Percentiles rank a stretch among this genome's conserved stretches.
These are phyloP conservation scores for Pristionchus exspectatus DNA, from an alignment of 2,888 invertebrate species.

Conservation along the genomic window DNA sequence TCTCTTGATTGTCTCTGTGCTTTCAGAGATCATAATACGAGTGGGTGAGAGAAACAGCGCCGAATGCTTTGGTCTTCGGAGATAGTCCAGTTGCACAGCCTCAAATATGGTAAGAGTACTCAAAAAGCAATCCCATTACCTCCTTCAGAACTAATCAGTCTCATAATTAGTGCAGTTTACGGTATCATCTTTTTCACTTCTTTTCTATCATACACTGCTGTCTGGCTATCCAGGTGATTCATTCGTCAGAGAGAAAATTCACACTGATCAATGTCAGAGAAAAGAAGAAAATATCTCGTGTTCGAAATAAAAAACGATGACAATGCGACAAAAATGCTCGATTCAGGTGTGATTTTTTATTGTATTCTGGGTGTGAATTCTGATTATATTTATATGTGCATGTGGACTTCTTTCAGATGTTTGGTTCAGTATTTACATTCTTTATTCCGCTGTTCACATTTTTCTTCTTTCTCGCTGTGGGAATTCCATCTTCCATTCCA, in stretches of 20 bases:
- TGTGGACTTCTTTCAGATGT: neutral
- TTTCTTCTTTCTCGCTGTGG: neutral
- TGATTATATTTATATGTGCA: too few relatives aligned
- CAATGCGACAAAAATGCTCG: neutral
- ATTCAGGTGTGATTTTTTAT: neutral
- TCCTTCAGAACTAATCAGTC: neutral
- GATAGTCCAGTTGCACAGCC: neutral
- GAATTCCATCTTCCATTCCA: neutral
- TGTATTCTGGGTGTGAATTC: neutral
- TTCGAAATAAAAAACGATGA: neutral
- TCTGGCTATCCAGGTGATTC: neutral
- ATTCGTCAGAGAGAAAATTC: neutral
- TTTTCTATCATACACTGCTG: neutral
- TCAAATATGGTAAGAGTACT: neutral
- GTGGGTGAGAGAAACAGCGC: neutral
- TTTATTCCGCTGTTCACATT: neutral
- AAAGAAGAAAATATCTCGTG: neutral
- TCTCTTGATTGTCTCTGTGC: too few relatives aligned
- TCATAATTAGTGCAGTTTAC: neutral
- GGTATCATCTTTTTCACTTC: neutral
- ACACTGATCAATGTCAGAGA: neutral
- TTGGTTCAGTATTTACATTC: neutral
- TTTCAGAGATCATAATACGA: neutral
- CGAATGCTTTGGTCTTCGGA: neutral
- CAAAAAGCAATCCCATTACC: neutral